A percentile compares a stretch with the other conserved stretches of the same genome.
Conservation (phyloP, 2,888 invertebrate species). For the Clitarchus hookeri region DNA sequence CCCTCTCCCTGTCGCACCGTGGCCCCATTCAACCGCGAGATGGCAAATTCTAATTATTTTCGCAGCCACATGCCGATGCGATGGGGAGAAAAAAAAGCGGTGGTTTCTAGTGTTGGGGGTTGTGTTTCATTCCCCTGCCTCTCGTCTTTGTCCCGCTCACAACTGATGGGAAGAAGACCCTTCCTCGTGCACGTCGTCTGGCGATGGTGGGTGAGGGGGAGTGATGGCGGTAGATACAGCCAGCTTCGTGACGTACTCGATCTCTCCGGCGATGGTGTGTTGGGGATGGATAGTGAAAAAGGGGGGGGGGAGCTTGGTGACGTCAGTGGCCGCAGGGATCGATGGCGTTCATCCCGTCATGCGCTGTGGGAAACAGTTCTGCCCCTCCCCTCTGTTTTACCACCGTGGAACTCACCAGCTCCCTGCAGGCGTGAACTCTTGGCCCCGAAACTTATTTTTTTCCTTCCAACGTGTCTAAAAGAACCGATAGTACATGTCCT, state of each 20-base stretch:
- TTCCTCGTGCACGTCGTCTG: neutral
- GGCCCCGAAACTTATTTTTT: neutral
- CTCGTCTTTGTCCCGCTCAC: neutral
- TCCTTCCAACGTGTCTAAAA: neutral
- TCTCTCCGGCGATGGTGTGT: neutral
- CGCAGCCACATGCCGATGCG: neutral
- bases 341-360: neutral
- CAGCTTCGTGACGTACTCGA: constrained; percentile 12
- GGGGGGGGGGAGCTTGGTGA: neutral
- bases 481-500: neutral
- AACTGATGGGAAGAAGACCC: neutral
- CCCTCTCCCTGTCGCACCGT: neutral
- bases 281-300: neutral
- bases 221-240: neutral
- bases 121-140: neutral
- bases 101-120: too few relatives aligned
- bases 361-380: constrained; percentile 20
- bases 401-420: neutral
- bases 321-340: neutral
- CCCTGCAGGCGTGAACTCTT: constrained; percentile 10
- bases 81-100: too few relatives aligned
- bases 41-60: neutral
- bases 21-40: neutral
- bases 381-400: neutral
- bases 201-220: neutral